Evolutionary conservation across 2,888 invertebrate species (phyloP), one percentile per base, ranked within the genome.

Genomic region (Macaria notata): DNA sequence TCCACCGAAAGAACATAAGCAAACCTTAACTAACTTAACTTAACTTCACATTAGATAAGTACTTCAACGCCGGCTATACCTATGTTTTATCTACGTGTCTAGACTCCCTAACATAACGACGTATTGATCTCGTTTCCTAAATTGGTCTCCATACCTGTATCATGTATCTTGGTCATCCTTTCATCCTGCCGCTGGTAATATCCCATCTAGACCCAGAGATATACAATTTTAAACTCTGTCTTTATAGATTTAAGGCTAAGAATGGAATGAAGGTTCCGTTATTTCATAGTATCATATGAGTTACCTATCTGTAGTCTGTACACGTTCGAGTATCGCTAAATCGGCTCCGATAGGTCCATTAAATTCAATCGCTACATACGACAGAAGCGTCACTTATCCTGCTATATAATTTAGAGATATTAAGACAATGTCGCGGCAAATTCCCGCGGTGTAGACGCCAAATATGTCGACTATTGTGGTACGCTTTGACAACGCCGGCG

Each of bases 321-420:
- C 83, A 81, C 84, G 85, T 83, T 54, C 49, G 30, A 53, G 54
- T 50, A 70, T 58, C 73, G 71, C 74, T 72, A 78, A 81, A 81
- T 74, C 73, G 77, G 78, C 80, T 71, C 78, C 83, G 81, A 86
- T 83, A 81, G 83, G 77, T 71, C 78, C 83, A 88, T 87, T 86
- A 88, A 84, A 88, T 84, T 87, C 86, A 87, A 88, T 87, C 78
- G 81, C 65, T 59, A 55, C 59, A 75, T 72, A 77, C 75, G 78
- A 84, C 86, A 82, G 85, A 75, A 86, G 86, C 86, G 77, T 79
- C 83, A 75, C 80, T 80, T 82, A 78, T 60, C 65, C 72, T 65
- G 69, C 81, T 83, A 76, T 86, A 77, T 86, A 88, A 88, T 88
- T 88, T 88, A 73, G 77, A 68, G 78, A 68, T 83, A 88, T 88